Evolutionary conservation across 2,888 invertebrate species (phyloP).

Genomic region (Yponomeuta plumbellus): DNA sequence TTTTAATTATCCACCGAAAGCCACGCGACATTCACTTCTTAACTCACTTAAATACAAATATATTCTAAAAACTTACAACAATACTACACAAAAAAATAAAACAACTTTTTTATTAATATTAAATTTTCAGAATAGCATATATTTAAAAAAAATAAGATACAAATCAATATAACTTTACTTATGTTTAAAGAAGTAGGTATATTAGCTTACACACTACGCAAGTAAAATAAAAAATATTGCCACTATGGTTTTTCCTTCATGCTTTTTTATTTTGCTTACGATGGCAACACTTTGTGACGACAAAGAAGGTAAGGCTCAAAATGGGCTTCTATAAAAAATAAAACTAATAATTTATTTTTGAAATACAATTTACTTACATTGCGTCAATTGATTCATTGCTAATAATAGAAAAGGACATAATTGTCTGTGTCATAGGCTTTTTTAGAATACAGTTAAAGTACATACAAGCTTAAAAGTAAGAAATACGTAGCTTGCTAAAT

Average conservation of each 20-base stretch:
- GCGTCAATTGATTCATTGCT: conserved; percentile 28
- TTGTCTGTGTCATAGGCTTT: conserved; percentile 35
- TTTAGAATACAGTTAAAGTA: conserved; percentile 22
- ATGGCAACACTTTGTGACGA: conserved; percentile 1
- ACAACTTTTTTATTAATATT: conserved; percentile 14
- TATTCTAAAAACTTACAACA: conserved; percentile 14
- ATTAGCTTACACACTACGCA: conserved; percentile 13
- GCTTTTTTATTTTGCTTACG: background rate
- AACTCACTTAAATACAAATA: conserved; percentile 6
- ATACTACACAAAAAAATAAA: conserved; percentile 17
- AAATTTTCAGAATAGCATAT: conserved; percentile 40
- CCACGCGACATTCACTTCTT: conserved; percentile 17
- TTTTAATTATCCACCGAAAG: conserved; percentile 15
- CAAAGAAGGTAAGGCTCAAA: conserved; percentile 14
- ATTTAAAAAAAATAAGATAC: conserved; percentile 64
- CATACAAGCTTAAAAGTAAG: conserved; percentile 25
- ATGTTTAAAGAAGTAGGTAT: conserved; percentile 39
- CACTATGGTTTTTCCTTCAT: background rate
- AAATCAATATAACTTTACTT: conserved; percentile 52
- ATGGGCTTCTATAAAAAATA: conserved; percentile 24
- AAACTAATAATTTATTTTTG: conserved; percentile 53
- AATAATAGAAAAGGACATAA: conserved; percentile 18
- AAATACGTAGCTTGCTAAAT: conserved; percentile 17
- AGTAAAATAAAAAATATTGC: conserved; percentile 17
- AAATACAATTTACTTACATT: conserved; percentile 31